Conservation (phyloP, 2,113 vertebrate species). For the Sinocyclocheilus grahami region DNA sequence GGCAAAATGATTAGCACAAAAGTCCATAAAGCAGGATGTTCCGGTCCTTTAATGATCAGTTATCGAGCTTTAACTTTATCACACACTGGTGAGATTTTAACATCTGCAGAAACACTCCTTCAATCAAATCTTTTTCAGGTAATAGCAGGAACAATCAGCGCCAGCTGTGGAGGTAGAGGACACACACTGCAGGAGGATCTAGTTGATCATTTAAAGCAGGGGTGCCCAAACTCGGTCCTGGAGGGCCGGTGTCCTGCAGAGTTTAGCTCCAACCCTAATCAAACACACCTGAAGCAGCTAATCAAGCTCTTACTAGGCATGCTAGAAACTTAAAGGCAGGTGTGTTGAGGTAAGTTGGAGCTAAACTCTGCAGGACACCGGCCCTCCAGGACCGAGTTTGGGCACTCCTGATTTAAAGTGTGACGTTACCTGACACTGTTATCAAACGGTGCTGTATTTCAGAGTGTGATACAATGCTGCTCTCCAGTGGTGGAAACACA, state of each 20-base stretch:
- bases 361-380: too few relatives aligned
- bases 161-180: not conserved
- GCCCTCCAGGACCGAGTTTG: too few relatives aligned
- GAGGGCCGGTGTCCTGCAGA: too few relatives aligned
- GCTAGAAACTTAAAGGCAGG: too few relatives aligned
- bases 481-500: constrained; percentile 60
- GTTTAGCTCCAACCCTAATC: too few relatives aligned
- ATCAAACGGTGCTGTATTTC: not conserved
- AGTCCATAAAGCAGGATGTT: not conserved
- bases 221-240: too few relatives aligned
- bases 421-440: constrained; percentile 45
- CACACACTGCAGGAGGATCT: not conserved
- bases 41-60: not conserved
- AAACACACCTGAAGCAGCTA: too few relatives aligned
- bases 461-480: constrained; percentile 50
- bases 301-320: too few relatives aligned
- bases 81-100: not conserved
- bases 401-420: constrained; percentile 35
- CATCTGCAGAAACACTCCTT: not conserved
- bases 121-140: not conserved
- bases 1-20: not conserved
- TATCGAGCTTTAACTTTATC: not conserved
- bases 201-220: not conserved
- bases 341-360: too few relatives aligned
- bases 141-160: not conserved